Conservation (phyloP, 2,888 invertebrate species). For the Periphyllus acericola region DNA sequence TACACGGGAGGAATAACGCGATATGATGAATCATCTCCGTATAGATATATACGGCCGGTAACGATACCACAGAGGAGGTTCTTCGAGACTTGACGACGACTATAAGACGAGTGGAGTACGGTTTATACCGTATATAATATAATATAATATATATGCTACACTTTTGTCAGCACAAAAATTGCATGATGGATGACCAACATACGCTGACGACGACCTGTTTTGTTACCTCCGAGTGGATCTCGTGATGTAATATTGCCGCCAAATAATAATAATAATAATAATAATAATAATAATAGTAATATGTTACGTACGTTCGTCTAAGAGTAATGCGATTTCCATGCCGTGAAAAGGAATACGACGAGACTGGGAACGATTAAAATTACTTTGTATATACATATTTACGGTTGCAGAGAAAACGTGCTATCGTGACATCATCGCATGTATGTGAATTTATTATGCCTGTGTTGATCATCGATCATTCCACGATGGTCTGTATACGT, state of each 20-base stretch:
- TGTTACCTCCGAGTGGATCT: constrained; percentile 22
- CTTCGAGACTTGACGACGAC: neutral
- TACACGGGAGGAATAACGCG: neutral
- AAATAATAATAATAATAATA: constrained; percentile 29
- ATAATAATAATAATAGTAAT: constrained; percentile 31
- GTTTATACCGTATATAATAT: neutral
- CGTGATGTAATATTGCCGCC: constrained; percentile 2
- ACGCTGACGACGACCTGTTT: constrained; percentile 27
- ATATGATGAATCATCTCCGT: constrained; percentile 22
- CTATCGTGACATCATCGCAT: neutral
- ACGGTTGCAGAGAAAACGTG: neutral
- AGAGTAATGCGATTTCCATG: neutral
- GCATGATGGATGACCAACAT: constrained; percentile 54
- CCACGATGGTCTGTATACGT: too few relatives aligned
- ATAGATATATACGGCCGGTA: neutral
- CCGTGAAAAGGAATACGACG: neutral
- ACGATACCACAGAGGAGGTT: neutral
- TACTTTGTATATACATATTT: neutral
- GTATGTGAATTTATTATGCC: neutral
- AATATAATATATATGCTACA: neutral
- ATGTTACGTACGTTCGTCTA: neutral
- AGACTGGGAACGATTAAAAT: constrained; percentile 34
- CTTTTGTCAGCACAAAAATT: constrained; percentile 31
- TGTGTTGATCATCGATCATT: constrained; percentile 39
- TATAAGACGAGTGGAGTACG: neutral